Percentiles rank a stretch among this genome's conserved stretches.
These are phyloP conservation scores for Poecilia picta DNA, from an alignment of 2,797 vertebrate species.

Conservation along the genomic window DNA sequence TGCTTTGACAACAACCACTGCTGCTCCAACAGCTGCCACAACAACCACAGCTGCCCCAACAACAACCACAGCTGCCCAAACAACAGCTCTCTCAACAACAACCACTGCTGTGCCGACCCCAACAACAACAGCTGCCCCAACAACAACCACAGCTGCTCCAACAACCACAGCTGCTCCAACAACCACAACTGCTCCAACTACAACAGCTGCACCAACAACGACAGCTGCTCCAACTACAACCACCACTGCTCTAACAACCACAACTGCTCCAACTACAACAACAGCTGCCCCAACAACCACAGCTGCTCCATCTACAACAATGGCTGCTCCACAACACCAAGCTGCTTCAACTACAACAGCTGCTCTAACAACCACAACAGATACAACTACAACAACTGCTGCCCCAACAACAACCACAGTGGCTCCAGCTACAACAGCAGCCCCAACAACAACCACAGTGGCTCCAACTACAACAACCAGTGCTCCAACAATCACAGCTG, in stretches of 20 bases:
- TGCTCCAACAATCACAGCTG: not conserved
- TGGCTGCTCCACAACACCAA: not conserved
- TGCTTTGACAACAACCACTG: not conserved
- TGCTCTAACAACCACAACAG: not conserved
- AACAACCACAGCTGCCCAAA: not conserved
- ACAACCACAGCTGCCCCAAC: not conserved
- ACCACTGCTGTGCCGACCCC: not conserved
- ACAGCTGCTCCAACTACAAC: not conserved
- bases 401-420: too few relatives aligned
- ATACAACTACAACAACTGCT: not conserved
- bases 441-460: not conserved
- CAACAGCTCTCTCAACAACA: not conserved
- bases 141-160: not conserved
- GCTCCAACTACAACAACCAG: not conserved
- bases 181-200: not conserved
- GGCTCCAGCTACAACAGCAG: not conserved
- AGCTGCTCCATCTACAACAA: not conserved
- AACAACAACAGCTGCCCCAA: rapidly evolving
- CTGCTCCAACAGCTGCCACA: too few relatives aligned
- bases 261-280: not conserved
- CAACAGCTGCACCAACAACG: too few relatives aligned
- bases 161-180: not conserved
- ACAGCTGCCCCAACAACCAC: not conserved
- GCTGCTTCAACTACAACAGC: not conserved
- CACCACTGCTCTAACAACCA: too few relatives aligned